Conservation (phyloP, 2,113 vertebrate species). For the Hemiprocne comata region DNA sequence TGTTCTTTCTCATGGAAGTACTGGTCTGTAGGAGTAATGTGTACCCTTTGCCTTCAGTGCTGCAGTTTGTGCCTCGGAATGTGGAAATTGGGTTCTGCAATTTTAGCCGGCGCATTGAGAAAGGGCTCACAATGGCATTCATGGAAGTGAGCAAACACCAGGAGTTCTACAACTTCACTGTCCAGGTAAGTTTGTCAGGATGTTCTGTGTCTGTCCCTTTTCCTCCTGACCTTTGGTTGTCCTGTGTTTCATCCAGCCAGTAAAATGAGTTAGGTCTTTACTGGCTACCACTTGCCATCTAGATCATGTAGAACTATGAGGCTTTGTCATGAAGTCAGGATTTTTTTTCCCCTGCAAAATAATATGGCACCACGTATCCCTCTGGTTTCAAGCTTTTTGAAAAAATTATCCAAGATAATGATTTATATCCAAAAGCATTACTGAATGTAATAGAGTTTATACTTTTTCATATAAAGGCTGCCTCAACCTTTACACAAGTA, state of each 20-base stretch:
- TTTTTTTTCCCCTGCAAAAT: background rate
- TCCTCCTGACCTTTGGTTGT: background rate
- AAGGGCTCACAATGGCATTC: constrained; percentile 86
- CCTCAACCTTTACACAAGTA: background rate
- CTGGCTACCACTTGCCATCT: background rate
- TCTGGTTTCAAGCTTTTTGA: background rate
- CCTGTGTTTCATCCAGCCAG: background rate
- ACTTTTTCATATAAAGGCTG: background rate
- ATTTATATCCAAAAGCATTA: background rate
- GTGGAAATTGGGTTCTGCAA: constrained; percentile 88
- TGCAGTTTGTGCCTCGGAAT: constrained; percentile 92
- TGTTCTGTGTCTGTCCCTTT: background rate
- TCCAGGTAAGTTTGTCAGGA: constrained; percentile 81
- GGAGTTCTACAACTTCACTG: constrained; percentile 85
- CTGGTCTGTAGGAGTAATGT: background rate
- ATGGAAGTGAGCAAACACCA: constrained; percentile 83
- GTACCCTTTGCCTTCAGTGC: constrained; percentile 77
- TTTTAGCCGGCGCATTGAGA: constrained; percentile 90
- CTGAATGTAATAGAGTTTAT: background rate
- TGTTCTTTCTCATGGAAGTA: background rate
- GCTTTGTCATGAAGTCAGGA: background rate
- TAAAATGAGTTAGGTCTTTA: background rate
- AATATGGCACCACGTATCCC: background rate
- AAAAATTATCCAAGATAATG: background rate
- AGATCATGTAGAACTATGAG: background rate